phyloP scores from a whole-genome alignment of 2,113 vertebrate genomes.

The Neolamprologus devosi region DNA sequence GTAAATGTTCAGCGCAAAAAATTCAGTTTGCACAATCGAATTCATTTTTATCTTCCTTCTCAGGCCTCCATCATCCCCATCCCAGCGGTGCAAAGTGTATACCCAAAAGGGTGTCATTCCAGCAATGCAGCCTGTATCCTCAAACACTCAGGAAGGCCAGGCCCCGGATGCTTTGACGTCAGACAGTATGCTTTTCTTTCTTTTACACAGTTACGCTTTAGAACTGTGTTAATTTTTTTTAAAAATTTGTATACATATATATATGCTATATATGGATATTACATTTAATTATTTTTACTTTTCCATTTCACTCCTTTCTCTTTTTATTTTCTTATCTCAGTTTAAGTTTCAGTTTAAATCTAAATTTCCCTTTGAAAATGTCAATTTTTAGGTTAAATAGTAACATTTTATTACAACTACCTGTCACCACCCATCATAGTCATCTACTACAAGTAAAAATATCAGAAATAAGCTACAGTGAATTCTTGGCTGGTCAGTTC shows the following conservation, averaged over 20 bases:
- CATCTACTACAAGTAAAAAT: neutral
- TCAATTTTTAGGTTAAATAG: neutral
- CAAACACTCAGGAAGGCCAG: conserved; percentile 73
- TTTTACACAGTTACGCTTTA: neutral
- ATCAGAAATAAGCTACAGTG: neutral
- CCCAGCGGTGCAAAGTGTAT: conserved; percentile 94
- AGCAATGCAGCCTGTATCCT: conserved; percentile 70
- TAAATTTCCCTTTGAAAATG: neutral
- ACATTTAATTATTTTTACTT: neutral
- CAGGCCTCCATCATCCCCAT: conserved; percentile 83
- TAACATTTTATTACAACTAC: neutral
- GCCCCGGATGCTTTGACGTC: conserved; percentile 41
- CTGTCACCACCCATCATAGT: neutral
- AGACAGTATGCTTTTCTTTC: conserved; percentile 46
- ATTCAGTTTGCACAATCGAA: neutral
- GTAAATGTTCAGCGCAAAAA: neutral
- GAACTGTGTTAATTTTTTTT: neutral
- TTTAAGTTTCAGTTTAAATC: neutral
- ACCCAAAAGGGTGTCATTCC: conserved; percentile 94
- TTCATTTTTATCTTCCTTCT: neutral
- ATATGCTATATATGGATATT: neutral
- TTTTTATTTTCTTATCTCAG: neutral
- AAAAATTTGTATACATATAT: accelerated
- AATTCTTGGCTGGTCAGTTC: neutral
- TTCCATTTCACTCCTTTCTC: neutral